Percentiles rank a stretch among this genome's conserved stretches.
These are phyloP conservation scores for Epinephelus coioides DNA, from an alignment of 2,797 vertebrate species.

Conservation along the genomic window DNA sequence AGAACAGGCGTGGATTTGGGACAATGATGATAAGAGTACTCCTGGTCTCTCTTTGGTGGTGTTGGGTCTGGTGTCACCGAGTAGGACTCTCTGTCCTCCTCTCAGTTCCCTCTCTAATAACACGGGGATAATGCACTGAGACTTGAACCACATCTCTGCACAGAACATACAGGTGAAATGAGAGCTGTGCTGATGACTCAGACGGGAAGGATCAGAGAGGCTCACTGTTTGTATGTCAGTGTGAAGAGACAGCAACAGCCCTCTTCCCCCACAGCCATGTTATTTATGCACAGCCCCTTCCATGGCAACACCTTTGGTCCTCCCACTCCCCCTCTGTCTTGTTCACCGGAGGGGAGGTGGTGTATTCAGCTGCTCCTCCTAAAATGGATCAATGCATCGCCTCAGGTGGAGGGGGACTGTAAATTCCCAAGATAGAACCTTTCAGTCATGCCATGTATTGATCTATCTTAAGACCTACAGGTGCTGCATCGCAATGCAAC, in stretches of 20 bases:
- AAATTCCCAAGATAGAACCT: conserved; percentile 32
- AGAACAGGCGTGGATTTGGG: conserved; percentile 15
- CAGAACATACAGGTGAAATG: conserved; percentile 39
- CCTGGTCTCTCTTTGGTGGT: conserved; percentile 20
- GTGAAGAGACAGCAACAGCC: conserved; percentile 3
- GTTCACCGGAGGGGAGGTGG: conserved; percentile 16
- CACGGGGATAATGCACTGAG: conserved; percentile 10
- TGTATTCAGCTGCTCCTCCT: conserved; percentile 38
- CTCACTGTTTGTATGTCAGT: conserved; percentile 45
- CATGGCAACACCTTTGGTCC: conserved; percentile 40
- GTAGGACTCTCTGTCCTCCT: conserved; percentile 4
- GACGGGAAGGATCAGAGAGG: conserved; percentile 41
- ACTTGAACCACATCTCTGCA: conserved; percentile 2
- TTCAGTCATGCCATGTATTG: conserved; percentile 32
- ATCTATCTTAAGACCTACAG: conserved; percentile 27
- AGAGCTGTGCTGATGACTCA: conserved; percentile 26
- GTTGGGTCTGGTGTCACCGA: conserved; percentile 28
- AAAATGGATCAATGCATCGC: conserved; percentile 29
- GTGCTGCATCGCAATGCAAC: conserved; percentile 10
- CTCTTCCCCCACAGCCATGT: conserved; percentile 11
- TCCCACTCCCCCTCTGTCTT: conserved; percentile 26
- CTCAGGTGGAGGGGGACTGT: conserved; percentile 4
- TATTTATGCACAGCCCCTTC: conserved; percentile 44
- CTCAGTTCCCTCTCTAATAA: conserved; percentile 21
- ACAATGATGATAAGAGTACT: conserved; percentile 31